These are phyloP conservation scores for Sthenelais limicola DNA, from an alignment of 2,888 invertebrate species.

Conservation along the genomic window DNA sequence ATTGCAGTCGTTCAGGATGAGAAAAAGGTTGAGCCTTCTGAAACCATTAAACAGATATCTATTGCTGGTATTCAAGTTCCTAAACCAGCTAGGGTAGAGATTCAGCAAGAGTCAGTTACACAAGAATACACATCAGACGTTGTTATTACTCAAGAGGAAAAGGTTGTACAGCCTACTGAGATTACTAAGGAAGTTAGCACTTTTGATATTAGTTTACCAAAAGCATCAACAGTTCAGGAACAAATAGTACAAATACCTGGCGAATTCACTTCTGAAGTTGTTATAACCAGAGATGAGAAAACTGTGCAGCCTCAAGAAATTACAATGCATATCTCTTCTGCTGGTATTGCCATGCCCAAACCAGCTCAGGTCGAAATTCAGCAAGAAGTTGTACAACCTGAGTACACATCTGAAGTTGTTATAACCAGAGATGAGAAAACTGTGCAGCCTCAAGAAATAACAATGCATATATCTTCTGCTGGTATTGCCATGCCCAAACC, in stretches of 20 bases:
- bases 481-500: conserved; percentile 16
- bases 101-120: conserved; percentile 2
- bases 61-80: conserved; percentile 28
- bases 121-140: conserved; percentile 12
- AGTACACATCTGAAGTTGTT: conserved; percentile 38
- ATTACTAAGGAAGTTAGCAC: conserved; percentile 4
- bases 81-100: background rate
- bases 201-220: conserved; percentile 20
- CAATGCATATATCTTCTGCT: conserved; percentile 5
- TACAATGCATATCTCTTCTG: background rate
- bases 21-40: conserved; percentile 13
- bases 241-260: conserved; percentile 19
- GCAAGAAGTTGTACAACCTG: conserved; percentile 4
- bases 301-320: conserved; percentile 32
- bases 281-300: conserved; percentile 36
- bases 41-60: conserved; percentile 39
- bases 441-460: conserved; percentile 30
- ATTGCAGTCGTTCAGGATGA: background rate
- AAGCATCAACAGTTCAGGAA: conserved; percentile 24
- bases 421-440: conserved; percentile 34
- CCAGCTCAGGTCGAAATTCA: conserved; percentile 34
- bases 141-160: conserved; percentile 14
- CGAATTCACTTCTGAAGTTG: conserved; percentile 38
- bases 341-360: conserved; percentile 19
- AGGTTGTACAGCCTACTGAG: conserved; percentile 33